Base-by-base conservation (phyloP, 1,140 invertebrate species). In the Homalodisca vitripennis region DNA sequence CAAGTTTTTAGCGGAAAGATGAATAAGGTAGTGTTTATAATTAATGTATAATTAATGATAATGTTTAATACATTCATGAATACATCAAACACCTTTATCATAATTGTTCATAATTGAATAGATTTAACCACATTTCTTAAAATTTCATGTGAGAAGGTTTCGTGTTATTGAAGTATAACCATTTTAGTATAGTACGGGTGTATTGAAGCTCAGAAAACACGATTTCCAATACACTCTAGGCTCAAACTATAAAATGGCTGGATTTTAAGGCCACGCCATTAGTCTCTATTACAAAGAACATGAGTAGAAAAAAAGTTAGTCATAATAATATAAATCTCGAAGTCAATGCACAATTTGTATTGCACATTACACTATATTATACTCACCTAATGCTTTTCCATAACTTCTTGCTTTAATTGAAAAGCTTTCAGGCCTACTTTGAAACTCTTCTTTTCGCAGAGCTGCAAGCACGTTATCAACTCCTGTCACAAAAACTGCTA, bases 391-490 rank as follows among this genome's bases (percentile, higher is more conserved):
- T 2, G 2, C 2, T 60, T 60, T 27, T 27, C 55, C 55, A 27
- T 27, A 60, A 27, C 41, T 10, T 13, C 63, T 62, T 47, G 26
- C 22, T 22, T 55, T 53, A 0, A 66, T 67, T 0, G 29, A 22
- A 51, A 26, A 47, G 17, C 26, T 47, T 1, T 57, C 46, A 1
- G 70, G 72, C 41, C 73, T 41, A 41, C 62, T 67, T 55, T 70
- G 69, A 34, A 74, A 74, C 47, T 74, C 70, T n/a, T 72, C 71
- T 31, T 71, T 70, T n/a, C 66, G 55, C 27, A 74, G 22, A 3
- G 69, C 73, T 29, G 64, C 71, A 0, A 74, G 26, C 0, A 71
- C 62, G 29, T 68, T 60, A 1, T 69, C 41, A 29, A 47, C 60
- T 46, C 71, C 73, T n/a, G 67, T 67, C 10, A 74, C 63, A 26